phyloP scores from a whole-genome alignment of 2,888 invertebrate species.

The Metacarcinus magister region DNA sequence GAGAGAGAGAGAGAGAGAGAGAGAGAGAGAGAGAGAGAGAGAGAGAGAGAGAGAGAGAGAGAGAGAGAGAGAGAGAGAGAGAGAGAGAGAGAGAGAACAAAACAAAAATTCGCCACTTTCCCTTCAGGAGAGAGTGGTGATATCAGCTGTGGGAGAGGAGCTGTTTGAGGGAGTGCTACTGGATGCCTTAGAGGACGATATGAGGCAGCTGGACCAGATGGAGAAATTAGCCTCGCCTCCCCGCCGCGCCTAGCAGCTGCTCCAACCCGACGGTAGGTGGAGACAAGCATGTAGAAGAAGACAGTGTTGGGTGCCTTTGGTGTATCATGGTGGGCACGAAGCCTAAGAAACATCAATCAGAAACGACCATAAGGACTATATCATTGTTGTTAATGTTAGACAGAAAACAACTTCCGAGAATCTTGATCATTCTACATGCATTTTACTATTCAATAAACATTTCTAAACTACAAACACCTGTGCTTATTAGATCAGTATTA shows the following conservation, averaged over 20 bases:
- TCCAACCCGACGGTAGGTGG: neutral
- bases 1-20: neutral
- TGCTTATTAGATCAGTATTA: neutral
- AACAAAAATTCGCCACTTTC: neutral
- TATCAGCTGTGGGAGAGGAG: constrained; percentile 57
- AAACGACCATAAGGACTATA: too few species aligned
- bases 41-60: neutral
- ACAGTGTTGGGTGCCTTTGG: too few species aligned
- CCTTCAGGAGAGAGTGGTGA: constrained; percentile 69
- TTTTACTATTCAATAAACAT: too few species aligned
- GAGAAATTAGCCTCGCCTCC: constrained; percentile 70
- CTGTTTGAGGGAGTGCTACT: constrained; percentile 42
- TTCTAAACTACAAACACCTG: too few species aligned
- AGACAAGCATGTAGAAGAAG: neutral
- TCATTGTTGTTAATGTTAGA: too few species aligned
- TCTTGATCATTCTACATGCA: too few species aligned
- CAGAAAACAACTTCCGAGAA: too few species aligned
- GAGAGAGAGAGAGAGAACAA: neutral
- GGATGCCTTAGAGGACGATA: constrained; percentile 55
- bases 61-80: neutral
- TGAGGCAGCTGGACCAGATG: constrained; percentile 53
- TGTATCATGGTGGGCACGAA: too few species aligned
- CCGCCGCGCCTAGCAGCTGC: constrained; percentile 45
- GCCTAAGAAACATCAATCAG: too few species aligned
- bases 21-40: neutral